These are phyloP conservation scores for Bombylius discolor DNA, from an alignment of 2,888 invertebrate genomes.

Conservation along the genomic window DNA sequence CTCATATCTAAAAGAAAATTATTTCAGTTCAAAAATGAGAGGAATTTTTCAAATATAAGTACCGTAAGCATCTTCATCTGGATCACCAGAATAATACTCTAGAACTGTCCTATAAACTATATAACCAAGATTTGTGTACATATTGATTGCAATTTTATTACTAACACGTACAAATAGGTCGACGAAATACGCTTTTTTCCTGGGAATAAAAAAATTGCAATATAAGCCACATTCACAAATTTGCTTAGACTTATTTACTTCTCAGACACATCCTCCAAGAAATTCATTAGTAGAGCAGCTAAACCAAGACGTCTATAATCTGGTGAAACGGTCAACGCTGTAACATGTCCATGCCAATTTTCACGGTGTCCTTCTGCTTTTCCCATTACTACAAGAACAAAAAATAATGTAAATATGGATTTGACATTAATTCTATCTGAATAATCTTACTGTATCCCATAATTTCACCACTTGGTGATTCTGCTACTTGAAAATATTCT, in stretches of 20 bases:
- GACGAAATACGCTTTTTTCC: conserved; percentile 93
- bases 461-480: conserved; percentile 88
- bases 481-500: conserved; percentile 95
- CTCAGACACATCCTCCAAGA: conserved; percentile 91
- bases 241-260: conserved; percentile 45
- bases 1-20: conserved; percentile 75
- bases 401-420: neutral
- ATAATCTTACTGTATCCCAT: conserved; percentile 92
- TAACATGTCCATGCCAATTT: conserved; percentile 99
- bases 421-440: neutral
- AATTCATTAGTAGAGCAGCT: conserved; percentile 86
- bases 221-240: neutral
- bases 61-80: conserved; percentile 99
- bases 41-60: conserved; percentile 19
- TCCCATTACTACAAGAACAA: conserved; percentile 73
- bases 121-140: conserved; percentile 94
- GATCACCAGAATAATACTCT: conserved; percentile 96
- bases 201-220: conserved; percentile 37
- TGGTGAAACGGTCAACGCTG: conserved; percentile 91
- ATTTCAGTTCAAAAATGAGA: neutral
- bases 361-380: conserved; percentile 94
- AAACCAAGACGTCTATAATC: conserved; percentile 85
- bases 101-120: conserved; percentile 91
- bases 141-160: conserved; percentile 92
- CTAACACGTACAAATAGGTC: conserved; percentile 97